These are phyloP conservation scores for Ormyrus nitidulus DNA, from an alignment of 2,888 invertebrate genomes.

Conservation along the genomic window DNA sequence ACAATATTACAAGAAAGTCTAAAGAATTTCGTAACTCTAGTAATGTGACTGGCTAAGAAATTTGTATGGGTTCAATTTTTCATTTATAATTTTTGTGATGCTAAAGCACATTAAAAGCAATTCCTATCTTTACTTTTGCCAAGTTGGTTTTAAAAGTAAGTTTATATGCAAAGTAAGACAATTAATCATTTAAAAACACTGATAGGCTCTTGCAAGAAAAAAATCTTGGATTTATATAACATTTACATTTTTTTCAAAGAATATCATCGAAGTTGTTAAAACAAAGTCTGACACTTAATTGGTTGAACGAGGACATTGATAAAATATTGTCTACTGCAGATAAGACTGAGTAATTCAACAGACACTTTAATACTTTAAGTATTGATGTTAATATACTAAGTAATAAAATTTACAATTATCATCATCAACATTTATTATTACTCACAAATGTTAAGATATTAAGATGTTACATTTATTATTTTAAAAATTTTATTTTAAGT, in stretches of 20 bases:
- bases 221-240: slow-evolving; percentile 19
- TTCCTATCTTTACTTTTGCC: neutral
- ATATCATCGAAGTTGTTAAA: slow-evolving; percentile 33
- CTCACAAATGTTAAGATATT: neutral
- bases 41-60: neutral
- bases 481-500: slow-evolving; percentile 17
- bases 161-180: neutral
- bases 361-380: slow-evolving; percentile 27
- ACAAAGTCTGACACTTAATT: slow-evolving; percentile 46
- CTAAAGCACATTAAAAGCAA: too few relatives aligned
- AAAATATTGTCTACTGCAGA: slow-evolving; percentile 54
- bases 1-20: slow-evolving; percentile 48
- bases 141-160: slow-evolving; percentile 11
- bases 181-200: slow-evolving; percentile 36
- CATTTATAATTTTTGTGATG: too few relatives aligned
- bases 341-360: slow-evolving; percentile 53
- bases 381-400: neutral
- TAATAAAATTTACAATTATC: slow-evolving; percentile 16
- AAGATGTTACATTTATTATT: neutral
- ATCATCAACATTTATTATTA: neutral
- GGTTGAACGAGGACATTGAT: slow-evolving; percentile 51
- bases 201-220: slow-evolving; percentile 23
- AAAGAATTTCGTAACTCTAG: slow-evolving; percentile 20
- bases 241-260: slow-evolving; percentile 25
- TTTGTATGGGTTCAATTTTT: neutral